phyloP scores from a whole-genome alignment of 1,140 invertebrate genomes.

The Hylaeus volcanicus region DNA sequence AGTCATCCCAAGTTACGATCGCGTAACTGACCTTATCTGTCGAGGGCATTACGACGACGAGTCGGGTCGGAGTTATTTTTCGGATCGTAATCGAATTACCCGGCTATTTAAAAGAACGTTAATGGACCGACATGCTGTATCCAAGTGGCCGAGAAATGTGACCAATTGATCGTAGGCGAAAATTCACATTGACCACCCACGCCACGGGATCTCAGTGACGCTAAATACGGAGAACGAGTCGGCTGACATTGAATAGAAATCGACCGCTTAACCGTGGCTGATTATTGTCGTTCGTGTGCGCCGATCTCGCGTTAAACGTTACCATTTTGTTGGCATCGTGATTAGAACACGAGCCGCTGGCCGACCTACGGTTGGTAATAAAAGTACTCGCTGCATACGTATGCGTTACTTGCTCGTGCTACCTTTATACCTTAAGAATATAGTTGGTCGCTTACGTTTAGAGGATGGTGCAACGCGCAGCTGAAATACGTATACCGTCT shows the following conservation, averaged over 20 bases:
- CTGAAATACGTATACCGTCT: slow-evolving; percentile 49
- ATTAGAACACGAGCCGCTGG: no score
- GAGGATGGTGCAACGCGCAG: not conserved
- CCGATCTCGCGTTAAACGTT: not conserved
- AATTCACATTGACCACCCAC: slow-evolving; percentile 50
- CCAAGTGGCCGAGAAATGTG: slow-evolving; percentile 22
- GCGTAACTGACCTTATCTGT: not conserved
- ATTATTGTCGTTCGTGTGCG: slow-evolving; percentile 24
- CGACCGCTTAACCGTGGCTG: slow-evolving; percentile 28
- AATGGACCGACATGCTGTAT: slow-evolving; percentile 25
- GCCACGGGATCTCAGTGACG: slow-evolving; percentile 18
- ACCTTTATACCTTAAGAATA: not conserved
- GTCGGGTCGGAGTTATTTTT: not conserved
- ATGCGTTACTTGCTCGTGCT: no score
- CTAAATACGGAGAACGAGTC: slow-evolving; percentile 37
- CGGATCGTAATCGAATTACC: slow-evolving; percentile 28
- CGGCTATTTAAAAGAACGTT: slow-evolving; percentile 28
- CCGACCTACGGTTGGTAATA: no score
- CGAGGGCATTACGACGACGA: not conserved
- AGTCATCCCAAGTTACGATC: not conserved
- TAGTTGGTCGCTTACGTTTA: slow-evolving; percentile 31
- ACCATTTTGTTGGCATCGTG: not conserved
- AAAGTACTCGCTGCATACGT: no score
- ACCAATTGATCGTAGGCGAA: slow-evolving; percentile 55
- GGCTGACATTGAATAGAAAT: slow-evolving; percentile 60